Evolutionary conservation across 2,888 invertebrate species (phyloP), one percentile per base, ranked within the genome.

Genomic region (Microplitis manilae): DNA sequence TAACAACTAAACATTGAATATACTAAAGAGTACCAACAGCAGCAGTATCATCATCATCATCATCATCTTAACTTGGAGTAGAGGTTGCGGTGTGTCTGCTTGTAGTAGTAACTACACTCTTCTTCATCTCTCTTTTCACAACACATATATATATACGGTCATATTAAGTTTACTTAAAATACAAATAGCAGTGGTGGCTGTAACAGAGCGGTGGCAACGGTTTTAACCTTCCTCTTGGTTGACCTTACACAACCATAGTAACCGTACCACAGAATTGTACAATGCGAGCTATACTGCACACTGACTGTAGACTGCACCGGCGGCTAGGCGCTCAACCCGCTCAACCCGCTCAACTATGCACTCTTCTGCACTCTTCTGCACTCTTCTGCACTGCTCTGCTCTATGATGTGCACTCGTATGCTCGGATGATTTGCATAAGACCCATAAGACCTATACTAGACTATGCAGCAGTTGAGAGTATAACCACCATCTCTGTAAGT

Each of bases 141-240:
- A 50, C 50, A 50, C 5, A 50, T 9, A 50, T 9, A 50, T 13
- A 50, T 9, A 50, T 1, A 50, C 13, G 13, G 4, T 50, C 13
- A 13, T 50, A 50, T 50, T 30, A 30, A 30, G 30, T 30, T 30
- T 30, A 30, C 30, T 30, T 30, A 30, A 30, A 4, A 1, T 30
- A 30, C 30, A 30, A 30, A 30, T 70, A 67, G 67, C 30, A 30
- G 9, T 30, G 20, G 30, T 30, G 30, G 7, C 17, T 17, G 30
- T 65, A 61, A 76, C 67, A 30, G 64, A 17, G 64, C 39, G 41
- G 65, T 70, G 70, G 39, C 62, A 74, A 71, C 77, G 77, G 67
- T 68, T 80, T 79, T 78, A 79, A 79, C 80, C 77, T 79, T 77
- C 80, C 80, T 80, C 72, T 74, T 62, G 70, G 75, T 68, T 77